Evolutionary conservation across 2,113 vertebrate species (phyloP).

Genomic region (Benitochromis conjunctus): DNA sequence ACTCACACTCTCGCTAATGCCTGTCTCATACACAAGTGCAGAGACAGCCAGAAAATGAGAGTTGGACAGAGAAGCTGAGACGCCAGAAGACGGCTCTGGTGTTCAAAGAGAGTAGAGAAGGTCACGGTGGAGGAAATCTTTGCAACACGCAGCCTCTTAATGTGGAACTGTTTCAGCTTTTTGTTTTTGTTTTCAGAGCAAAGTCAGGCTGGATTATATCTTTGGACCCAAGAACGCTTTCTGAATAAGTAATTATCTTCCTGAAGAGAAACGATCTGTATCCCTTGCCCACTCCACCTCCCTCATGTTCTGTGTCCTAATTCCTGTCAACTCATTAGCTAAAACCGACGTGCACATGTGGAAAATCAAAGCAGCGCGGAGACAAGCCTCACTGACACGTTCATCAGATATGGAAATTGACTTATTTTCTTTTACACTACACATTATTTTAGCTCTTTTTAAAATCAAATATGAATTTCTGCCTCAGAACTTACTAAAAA

Average conservation of each 20-base stretch:
- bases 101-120: not conserved
- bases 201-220: constrained; percentile 4
- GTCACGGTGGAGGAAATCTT: not conserved
- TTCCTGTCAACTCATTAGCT: constrained; percentile 59
- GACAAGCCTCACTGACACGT: not conserved
- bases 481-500: not conserved
- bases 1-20: constrained; percentile 34
- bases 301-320: constrained; percentile 33
- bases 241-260: constrained; percentile 37
- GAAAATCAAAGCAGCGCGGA: not conserved
- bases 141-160: not conserved
- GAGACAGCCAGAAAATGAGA: constrained; percentile 15
- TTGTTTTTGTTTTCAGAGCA: constrained; percentile 7
- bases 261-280: constrained; percentile 31
- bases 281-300: constrained; percentile 30
- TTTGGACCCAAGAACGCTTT: not conserved
- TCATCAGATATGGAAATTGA: not conserved
- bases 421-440: not conserved
- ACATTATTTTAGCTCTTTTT: not conserved
- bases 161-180: constrained; percentile 1
- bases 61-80: constrained; percentile 4
- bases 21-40: constrained; percentile 13
- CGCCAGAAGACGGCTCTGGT: not conserved
- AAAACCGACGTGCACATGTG: constrained; percentile 21
- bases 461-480: not conserved